phyloP scores from a whole-genome alignment of 2,888 invertebrate species.

The Epistrophe eligans region DNA sequence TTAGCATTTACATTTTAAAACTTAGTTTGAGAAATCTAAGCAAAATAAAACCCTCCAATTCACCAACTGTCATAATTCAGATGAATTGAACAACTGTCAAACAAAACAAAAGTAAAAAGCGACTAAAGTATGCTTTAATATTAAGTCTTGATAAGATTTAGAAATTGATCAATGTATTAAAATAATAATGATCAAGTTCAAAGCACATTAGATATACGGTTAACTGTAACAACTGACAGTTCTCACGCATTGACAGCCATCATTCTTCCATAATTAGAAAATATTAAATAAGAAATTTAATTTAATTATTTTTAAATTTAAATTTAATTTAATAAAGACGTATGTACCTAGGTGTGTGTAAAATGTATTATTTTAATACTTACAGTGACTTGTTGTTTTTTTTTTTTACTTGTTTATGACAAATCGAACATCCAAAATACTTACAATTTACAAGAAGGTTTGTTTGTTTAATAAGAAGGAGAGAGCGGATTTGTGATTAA shows the following conservation, averaged over 20 bases:
- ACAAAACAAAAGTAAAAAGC: no score
- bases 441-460: slow-evolving; percentile 30
- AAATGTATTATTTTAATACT: slow-evolving; percentile 16
- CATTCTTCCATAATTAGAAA: neutral
- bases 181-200: neutral
- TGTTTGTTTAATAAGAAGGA: slow-evolving; percentile 44
- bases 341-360: neutral
- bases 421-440: slow-evolving; percentile 38
- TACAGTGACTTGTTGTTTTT: slow-evolving; percentile 10
- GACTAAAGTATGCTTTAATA: no score
- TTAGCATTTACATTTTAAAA: neutral
- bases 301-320: neutral
- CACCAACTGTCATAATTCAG: no score
- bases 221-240: no score
- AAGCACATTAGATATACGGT: neutral
- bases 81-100: no score
- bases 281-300: neutral
- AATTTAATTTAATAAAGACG: neutral
- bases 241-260: no score
- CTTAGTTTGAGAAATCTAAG: no score
- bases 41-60: no score
- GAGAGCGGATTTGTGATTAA: slow-evolving; percentile 64
- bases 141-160: no score
- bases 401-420: neutral
- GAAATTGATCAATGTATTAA: no score